Evolutionary conservation across 2,797 vertebrate species (phyloP).

Genomic region (Menidia menidia): DNA sequence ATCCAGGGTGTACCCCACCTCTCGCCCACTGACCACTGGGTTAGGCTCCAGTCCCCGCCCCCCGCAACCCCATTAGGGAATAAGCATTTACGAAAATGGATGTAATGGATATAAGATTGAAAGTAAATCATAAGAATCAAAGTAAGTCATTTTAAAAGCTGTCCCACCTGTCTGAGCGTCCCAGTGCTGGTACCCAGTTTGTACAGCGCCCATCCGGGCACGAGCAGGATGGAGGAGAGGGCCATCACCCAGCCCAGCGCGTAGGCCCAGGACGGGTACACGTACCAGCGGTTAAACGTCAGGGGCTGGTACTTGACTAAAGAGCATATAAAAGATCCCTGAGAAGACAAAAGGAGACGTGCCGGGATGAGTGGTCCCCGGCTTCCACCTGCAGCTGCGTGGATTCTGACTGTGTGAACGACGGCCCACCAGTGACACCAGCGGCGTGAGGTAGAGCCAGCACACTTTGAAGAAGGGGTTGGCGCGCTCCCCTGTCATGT

Average conservation of each 20-base stretch:
- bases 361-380: background rate
- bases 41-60: too few relatives aligned
- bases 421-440: conserved; percentile 84
- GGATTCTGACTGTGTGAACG: background rate
- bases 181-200: conserved; percentile 65
- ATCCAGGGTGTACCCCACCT: too few relatives aligned
- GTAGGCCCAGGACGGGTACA: conserved; percentile 87
- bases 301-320: conserved; percentile 86
- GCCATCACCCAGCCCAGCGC: conserved; percentile 85
- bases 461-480: conserved; percentile 88
- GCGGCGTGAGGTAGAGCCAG: conserved; percentile 88
- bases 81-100: too few relatives aligned
- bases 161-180: conserved; percentile 70
- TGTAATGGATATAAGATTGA: too few relatives aligned
- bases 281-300: conserved; percentile 84
- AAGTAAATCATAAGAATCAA: too few relatives aligned
- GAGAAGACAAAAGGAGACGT: conserved; percentile 1
- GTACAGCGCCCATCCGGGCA: conserved; percentile 77
- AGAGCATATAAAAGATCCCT: conserved; percentile 85
- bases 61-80: too few relatives aligned
- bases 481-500: conserved; percentile 88
- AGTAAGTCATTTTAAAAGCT: background rate
- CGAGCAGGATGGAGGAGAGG: conserved; percentile 86
- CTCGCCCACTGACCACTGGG: too few relatives aligned
- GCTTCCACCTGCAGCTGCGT: background rate